Percentiles rank a stretch among this genome's conserved stretches.
Conservation (phyloP, 2,888 invertebrate genomes). For the Amorpha juglandis region DNA sequence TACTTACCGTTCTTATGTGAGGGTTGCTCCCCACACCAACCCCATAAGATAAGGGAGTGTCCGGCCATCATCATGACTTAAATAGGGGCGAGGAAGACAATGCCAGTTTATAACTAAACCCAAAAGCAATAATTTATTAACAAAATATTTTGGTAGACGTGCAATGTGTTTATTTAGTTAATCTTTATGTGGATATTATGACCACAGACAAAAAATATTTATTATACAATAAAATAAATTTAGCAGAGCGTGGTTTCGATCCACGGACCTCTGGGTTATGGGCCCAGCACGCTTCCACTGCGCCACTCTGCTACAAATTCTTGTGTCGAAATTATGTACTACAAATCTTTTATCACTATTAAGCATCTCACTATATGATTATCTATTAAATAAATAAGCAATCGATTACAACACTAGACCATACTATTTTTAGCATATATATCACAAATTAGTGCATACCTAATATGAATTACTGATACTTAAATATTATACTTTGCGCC, state of each 20-base stretch:
- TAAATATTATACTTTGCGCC: no score
- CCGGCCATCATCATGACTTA: constrained; percentile 69
- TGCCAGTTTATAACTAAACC: constrained; percentile 56
- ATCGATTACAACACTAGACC: background rate
- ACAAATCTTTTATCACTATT: no score
- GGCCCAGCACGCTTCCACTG: constrained; percentile 93
- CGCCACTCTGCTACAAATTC: constrained; percentile 85
- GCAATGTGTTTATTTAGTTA: background rate
- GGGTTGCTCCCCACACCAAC: constrained; percentile 67
- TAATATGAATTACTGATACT: no score
- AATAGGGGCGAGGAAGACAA: constrained; percentile 56
- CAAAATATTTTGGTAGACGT: background rate
- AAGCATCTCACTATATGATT: background rate
- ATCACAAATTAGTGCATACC: no score
- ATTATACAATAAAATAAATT: constrained; percentile 39
- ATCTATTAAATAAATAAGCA: background rate
- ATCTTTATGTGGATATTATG: no score
- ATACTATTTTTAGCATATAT: no score
- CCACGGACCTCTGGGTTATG: constrained; percentile 96
- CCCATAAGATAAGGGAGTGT: constrained; percentile 67
- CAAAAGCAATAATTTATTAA: background rate
- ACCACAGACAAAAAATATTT: background rate
- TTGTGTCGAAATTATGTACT: constrained; percentile 40
- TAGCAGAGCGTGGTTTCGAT: constrained; percentile 93
- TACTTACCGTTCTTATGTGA: constrained; percentile 56